Evolutionary conservation across 1,140 invertebrate species (phyloP).

Genomic region (Drosophila ficusphila): DNA sequence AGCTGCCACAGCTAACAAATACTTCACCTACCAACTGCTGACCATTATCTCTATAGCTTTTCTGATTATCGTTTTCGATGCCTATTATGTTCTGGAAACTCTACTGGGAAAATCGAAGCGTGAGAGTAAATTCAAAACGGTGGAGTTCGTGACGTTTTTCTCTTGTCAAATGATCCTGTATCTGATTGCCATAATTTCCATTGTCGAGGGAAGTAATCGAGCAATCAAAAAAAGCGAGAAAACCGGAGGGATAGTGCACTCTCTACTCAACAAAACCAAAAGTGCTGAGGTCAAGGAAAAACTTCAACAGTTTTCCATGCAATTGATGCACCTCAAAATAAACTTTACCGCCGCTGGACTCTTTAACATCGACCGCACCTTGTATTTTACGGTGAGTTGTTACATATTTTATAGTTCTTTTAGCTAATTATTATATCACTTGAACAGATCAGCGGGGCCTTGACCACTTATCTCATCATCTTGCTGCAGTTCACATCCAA

Average conservation of each 20-base stretch:
- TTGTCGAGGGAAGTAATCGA: slow-evolving; percentile 80
- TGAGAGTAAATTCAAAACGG: slow-evolving; percentile 80
- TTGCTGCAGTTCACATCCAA: slow-evolving; percentile 81
- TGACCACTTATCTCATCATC: slow-evolving; percentile 82
- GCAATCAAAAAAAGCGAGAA: slow-evolving; percentile 83
- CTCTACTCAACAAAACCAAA: slow-evolving; percentile 76
- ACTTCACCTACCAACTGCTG: slow-evolving; percentile 80
- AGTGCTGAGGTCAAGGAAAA: slow-evolving; percentile 72
- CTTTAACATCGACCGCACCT: slow-evolving; percentile 81
- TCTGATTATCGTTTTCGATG: slow-evolving; percentile 83
- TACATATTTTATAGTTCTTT: neutral
- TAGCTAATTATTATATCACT: neutral
- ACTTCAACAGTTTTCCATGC: slow-evolving; percentile 82
- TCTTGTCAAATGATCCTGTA: slow-evolving; percentile 83
- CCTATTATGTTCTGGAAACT: slow-evolving; percentile 82
- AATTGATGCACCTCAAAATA: slow-evolving; percentile 79
- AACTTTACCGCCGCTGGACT: slow-evolving; percentile 80
- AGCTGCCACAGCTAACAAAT: slow-evolving; percentile 81
- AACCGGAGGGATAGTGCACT: slow-evolving; percentile 78
- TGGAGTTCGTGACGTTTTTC: slow-evolving; percentile 81
- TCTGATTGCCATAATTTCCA: slow-evolving; percentile 78
- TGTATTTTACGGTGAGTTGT: slow-evolving; percentile 76
- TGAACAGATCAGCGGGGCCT: slow-evolving; percentile 75
- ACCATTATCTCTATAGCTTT: slow-evolving; percentile 83
- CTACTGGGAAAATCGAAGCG: slow-evolving; percentile 77